A percentile compares a stretch with the other conserved stretches of the same genome.
Conservation (phyloP, 2,113 vertebrate genomes). For the Dissostichus mawsoni region DNA sequence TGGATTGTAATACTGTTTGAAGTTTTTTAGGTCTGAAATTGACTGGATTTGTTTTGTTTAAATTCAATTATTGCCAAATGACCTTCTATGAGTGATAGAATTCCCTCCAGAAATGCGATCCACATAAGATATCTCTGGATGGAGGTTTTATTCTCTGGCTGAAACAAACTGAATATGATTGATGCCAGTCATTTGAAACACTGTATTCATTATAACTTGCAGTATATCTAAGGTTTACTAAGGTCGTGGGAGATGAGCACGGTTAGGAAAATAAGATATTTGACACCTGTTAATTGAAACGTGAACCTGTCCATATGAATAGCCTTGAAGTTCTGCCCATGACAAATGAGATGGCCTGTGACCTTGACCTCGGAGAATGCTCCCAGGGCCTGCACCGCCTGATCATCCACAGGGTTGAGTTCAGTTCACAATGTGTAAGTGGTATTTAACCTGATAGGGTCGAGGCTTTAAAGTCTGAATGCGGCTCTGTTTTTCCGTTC, state of each 20-base stretch:
- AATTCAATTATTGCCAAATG: not conserved
- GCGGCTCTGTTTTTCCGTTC: constrained; percentile 72
- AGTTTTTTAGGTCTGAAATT: not conserved
- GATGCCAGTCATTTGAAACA: not conserved
- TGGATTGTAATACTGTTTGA: constrained; percentile 18
- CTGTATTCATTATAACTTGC: constrained; percentile 28
- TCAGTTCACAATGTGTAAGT: constrained; percentile 62
- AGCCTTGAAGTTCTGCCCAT: constrained; percentile 56
- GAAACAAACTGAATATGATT: constrained; percentile 8
- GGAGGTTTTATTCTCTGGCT: not conserved
- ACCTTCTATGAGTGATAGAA: not conserved
- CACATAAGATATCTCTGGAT: not conserved
- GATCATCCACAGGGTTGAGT: constrained; percentile 54
- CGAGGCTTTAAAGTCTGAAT: constrained; percentile 66
- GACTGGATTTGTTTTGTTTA: constrained; percentile 8
- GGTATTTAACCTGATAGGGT: constrained; percentile 68
- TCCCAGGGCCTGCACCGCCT: constrained; percentile 33
- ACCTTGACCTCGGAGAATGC: constrained; percentile 61
- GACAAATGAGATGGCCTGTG: constrained; percentile 63
- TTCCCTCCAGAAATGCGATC: not conserved
- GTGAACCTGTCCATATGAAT: constrained; percentile 55
- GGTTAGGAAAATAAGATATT: constrained; percentile 50
- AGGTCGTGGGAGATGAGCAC: constrained; percentile 47
- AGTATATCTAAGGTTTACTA: constrained; percentile 35
- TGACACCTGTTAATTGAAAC: constrained; percentile 73